Percentiles rank a stretch among this genome's conserved stretches.
Conservation (phyloP, 2,113 vertebrate genomes). For the Rana temporaria region DNA sequence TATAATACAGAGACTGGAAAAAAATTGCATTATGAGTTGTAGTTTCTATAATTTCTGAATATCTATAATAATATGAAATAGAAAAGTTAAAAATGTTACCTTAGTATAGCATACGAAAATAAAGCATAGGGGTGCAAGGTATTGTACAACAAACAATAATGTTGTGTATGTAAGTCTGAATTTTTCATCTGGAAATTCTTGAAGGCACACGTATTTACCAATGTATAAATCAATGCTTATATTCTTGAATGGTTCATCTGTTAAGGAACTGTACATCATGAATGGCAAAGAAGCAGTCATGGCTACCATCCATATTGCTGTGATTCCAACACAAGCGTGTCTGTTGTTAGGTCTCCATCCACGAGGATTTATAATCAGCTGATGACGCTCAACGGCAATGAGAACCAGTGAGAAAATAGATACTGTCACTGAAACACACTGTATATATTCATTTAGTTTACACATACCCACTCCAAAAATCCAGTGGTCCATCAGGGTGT, state of each 20-base stretch:
- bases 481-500: slow-evolving; percentile 91
- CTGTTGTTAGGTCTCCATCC: slow-evolving; percentile 85
- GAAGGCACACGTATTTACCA: slow-evolving; percentile 85
- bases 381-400: slow-evolving; percentile 85
- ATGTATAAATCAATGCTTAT: slow-evolving; percentile 78
- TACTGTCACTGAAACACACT: slow-evolving; percentile 84
- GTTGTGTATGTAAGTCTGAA: slow-evolving; percentile 83
- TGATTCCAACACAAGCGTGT: slow-evolving; percentile 83
- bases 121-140: slow-evolving; percentile 83
- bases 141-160: slow-evolving; percentile 82
- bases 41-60: too few species aligned
- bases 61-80: too few species aligned
- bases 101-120: slow-evolving; percentile 91
- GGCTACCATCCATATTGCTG: slow-evolving; percentile 81
- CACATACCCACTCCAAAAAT: slow-evolving; percentile 87
- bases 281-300: slow-evolving; percentile 82
- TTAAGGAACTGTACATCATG: slow-evolving; percentile 78
- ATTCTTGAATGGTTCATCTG: slow-evolving; percentile 81
- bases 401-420: slow-evolving; percentile 88
- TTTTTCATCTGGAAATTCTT: slow-evolving; percentile 80
- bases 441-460: slow-evolving; percentile 84
- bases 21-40: too few species aligned
- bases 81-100: slow-evolving; percentile 71
- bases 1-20: too few species aligned
- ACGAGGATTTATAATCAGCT: slow-evolving; percentile 85